A percentile compares a stretch with the other conserved stretches of the same genome.
Evolutionary conservation across 1,140 invertebrate genomes (phyloP).

Genomic region (Octopus bimaculoides): DNA sequence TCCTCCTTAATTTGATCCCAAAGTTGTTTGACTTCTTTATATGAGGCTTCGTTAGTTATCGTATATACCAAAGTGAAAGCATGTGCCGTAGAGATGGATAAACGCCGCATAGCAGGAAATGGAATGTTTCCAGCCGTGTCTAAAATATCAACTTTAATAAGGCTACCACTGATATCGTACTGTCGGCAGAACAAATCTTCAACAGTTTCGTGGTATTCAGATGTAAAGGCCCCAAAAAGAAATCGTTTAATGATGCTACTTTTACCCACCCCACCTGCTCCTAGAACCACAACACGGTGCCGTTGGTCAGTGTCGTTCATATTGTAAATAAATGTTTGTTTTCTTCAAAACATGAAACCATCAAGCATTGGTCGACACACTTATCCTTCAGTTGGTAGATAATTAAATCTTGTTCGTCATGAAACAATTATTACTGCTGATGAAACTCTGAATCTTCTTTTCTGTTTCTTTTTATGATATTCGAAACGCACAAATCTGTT

Average conservation of each 20-base stretch:
- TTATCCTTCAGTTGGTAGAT: slow-evolving; percentile 11
- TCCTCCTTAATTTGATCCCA: slow-evolving; percentile 82
- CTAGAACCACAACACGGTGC: slow-evolving; percentile 80
- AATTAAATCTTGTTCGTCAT: slow-evolving; percentile 4
- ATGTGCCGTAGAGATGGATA: slow-evolving; percentile 85
- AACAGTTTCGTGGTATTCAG: slow-evolving; percentile 83
- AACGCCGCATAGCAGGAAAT: slow-evolving; percentile 58
- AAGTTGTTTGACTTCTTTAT: slow-evolving; percentile 74
- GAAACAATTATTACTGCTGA: background rate
- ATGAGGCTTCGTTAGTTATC: slow-evolving; percentile 74
- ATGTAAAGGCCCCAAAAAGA: slow-evolving; percentile 78
- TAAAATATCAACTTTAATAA: slow-evolving; percentile 72
- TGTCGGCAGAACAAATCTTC: slow-evolving; percentile 86
- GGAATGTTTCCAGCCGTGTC: slow-evolving; percentile 72
- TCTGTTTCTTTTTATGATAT: background rate
- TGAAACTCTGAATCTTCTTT: background rate
- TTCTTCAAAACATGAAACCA: background rate
- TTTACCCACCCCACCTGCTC: slow-evolving; percentile 81
- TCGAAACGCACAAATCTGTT: background rate
- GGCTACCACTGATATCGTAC: slow-evolving; percentile 67
- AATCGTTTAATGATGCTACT: slow-evolving; percentile 83
- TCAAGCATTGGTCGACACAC: background rate
- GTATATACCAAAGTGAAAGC: slow-evolving; percentile 88
- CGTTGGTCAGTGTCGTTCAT: slow-evolving; percentile 63
- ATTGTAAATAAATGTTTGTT: background rate